A percentile compares a stretch with the other conserved stretches of the same genome.
phyloP scores from a whole-genome alignment of 2,113 vertebrate species.

The Peromyscus californicus region DNA sequence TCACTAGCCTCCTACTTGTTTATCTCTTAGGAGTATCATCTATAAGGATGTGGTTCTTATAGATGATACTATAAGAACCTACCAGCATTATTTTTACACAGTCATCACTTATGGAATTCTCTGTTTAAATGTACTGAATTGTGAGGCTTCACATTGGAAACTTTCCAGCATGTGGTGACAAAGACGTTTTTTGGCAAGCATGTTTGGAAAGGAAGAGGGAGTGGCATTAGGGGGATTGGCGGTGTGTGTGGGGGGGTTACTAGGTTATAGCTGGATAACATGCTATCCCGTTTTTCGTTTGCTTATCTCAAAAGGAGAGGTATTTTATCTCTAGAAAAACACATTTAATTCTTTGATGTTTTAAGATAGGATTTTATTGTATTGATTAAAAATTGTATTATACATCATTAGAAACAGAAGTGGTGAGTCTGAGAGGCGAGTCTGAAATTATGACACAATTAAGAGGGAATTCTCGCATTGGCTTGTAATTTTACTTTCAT shows the following conservation, averaged over 20 bases:
- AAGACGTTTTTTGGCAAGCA: accelerated
- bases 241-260: background rate
- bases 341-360: background rate
- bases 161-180: background rate
- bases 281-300: background rate
- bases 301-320: background rate
- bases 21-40: background rate
- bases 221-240: too few species aligned
- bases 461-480: background rate
- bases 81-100: background rate
- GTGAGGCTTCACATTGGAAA: background rate
- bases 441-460: background rate
- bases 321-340: background rate
- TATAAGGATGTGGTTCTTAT: background rate
- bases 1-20: background rate
- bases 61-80: too few species aligned
- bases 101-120: background rate
- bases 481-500: background rate
- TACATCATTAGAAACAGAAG: background rate
- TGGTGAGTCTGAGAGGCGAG: background rate
- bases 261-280: background rate
- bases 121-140: background rate
- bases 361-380: background rate
- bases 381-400: background rate
- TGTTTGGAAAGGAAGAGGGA: background rate